These are phyloP conservation scores for Neoseiulus cucumeris DNA, from an alignment of 1,140 invertebrate genomes.

Conservation along the genomic window DNA sequence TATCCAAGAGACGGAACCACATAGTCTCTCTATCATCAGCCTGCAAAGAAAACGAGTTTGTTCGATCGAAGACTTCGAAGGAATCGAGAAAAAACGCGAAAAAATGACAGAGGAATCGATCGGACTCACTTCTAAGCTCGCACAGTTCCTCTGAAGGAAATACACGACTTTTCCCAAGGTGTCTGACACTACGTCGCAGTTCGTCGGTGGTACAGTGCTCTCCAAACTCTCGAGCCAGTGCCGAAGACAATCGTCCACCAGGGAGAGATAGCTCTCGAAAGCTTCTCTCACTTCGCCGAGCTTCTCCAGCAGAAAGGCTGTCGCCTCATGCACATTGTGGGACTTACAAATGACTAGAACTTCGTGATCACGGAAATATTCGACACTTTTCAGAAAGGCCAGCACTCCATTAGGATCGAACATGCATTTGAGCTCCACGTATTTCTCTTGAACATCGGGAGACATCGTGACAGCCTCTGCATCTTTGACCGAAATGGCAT, in stretches of 20 bases:
- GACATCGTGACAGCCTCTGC: constrained; percentile 32
- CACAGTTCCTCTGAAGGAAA: constrained; percentile 12
- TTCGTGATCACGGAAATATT: constrained; percentile 14
- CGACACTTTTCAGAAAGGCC: constrained; percentile 28
- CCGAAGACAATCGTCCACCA: constrained; percentile 22
- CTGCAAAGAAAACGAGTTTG: constrained; percentile 15
- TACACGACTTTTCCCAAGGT: constrained; percentile 7
- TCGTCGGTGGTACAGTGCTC: neutral
- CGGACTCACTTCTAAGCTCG: neutral
- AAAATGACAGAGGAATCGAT: neutral
- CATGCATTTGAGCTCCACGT: constrained; percentile 46
- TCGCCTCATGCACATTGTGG: constrained; percentile 31
- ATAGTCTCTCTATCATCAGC: constrained; percentile 29
- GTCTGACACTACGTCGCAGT: neutral
- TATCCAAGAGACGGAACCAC: constrained; percentile 36
- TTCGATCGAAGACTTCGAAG: too few relatives aligned
- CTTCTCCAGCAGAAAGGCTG: constrained; percentile 35
- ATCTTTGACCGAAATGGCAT: constrained; percentile 24
- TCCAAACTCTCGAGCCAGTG: constrained; percentile 13
- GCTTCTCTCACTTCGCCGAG: constrained; percentile 33
- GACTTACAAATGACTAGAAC: constrained; percentile 24
- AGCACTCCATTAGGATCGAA: constrained; percentile 34
- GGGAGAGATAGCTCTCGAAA: constrained; percentile 26
- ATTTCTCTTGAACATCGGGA: constrained; percentile 35
- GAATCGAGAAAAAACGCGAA: too few relatives aligned